These are phyloP conservation scores for Myzus persicae DNA, from an alignment of 1,140 invertebrate species.

Conservation along the genomic window DNA sequence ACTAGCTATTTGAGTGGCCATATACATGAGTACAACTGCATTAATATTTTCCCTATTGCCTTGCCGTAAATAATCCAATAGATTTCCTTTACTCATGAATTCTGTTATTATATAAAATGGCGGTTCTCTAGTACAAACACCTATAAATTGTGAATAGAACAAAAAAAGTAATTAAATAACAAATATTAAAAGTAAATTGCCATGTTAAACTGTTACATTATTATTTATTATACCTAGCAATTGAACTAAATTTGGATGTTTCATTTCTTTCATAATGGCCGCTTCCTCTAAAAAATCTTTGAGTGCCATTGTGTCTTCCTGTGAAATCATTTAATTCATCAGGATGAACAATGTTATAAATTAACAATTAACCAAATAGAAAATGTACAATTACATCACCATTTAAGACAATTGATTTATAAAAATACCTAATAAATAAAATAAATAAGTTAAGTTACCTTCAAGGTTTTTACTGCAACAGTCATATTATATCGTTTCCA, in stretches of 20 bases:
- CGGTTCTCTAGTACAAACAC: slow-evolving; percentile 95
- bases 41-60: slow-evolving; percentile 89
- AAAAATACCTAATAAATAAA: background rate
- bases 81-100: slow-evolving; percentile 98
- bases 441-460: slow-evolving; percentile 67
- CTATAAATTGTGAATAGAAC: slow-evolving; percentile 63
- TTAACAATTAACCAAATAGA: background rate
- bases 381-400: too few species aligned
- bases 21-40: slow-evolving; percentile 96
- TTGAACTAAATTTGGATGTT: slow-evolving; percentile 98
- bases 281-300: slow-evolving; percentile 99
- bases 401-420: background rate
- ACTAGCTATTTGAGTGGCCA: slow-evolving; percentile 98
- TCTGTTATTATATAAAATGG: slow-evolving; percentile 99
- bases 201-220: background rate
- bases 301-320: slow-evolving; percentile 98
- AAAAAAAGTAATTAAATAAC: slow-evolving; percentile 33
- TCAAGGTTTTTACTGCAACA: slow-evolving; percentile 97
- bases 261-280: slow-evolving; percentile 99
- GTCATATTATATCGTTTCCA: slow-evolving; percentile 97
- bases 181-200: background rate
- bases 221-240: slow-evolving; percentile 83
- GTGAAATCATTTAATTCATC: slow-evolving; percentile 59
- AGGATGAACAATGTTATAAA: background rate
- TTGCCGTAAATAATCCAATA: slow-evolving; percentile 93